phyloP scores from a whole-genome alignment of 2,113 vertebrate genomes.

The Lamprotornis superbus region DNA sequence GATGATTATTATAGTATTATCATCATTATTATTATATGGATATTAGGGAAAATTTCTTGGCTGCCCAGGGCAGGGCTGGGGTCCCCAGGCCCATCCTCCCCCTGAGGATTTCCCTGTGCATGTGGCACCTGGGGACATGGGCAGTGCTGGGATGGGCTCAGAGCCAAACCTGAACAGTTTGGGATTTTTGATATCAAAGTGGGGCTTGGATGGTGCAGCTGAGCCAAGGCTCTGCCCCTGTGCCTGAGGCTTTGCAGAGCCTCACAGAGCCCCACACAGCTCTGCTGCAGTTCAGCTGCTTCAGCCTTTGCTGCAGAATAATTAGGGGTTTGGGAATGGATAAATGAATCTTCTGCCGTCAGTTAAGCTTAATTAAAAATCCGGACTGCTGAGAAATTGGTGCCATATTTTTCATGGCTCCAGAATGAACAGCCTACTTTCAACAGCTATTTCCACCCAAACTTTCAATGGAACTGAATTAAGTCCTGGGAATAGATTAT shows the following conservation, averaged over 20 bases:
- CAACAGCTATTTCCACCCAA: neutral
- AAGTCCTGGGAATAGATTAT: neutral
- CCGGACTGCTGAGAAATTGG: neutral
- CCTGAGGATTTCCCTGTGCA: rapidly evolving
- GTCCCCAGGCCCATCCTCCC: too few species aligned
- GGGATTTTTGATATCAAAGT: rapidly evolving
- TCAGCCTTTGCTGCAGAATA: neutral
- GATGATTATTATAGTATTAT: too few species aligned
- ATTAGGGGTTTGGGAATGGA: neutral
- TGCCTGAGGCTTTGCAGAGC: neutral
- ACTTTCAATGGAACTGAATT: neutral
- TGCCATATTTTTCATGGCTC: neutral
- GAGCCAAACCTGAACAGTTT: rapidly evolving
- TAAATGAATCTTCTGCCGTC: neutral
- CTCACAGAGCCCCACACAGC: rapidly evolving
- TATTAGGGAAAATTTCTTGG: neutral
- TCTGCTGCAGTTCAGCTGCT: neutral
- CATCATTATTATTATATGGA: neutral
- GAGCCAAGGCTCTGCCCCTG: neutral
- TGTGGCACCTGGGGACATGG: neutral
- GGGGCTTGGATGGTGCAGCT: neutral
- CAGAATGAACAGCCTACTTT: neutral
- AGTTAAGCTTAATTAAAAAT: constrained; percentile 30
- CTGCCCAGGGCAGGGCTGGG: neutral
- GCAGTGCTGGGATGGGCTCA: neutral